Evolutionary conservation across 2,797 vertebrate species (phyloP).

Genomic region (Phyllotis vaccarum): DNA sequence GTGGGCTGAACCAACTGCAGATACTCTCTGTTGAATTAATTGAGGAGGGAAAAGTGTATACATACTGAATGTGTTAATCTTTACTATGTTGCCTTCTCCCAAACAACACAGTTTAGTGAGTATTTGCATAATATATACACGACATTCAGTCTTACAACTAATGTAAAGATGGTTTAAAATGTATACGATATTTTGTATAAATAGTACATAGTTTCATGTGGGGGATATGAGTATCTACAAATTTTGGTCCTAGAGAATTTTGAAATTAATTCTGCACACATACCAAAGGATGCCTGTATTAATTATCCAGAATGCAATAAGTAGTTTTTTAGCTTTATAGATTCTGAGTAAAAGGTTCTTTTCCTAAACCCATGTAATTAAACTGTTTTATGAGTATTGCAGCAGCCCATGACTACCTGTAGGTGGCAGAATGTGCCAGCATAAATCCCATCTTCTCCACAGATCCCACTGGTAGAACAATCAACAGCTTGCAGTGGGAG

Average conservation of each 20-base stretch:
- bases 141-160: neutral
- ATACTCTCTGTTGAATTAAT: neutral
- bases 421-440: conserved; percentile 84
- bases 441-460: conserved; percentile 21
- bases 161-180: neutral
- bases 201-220: neutral
- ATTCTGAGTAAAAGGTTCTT: neutral
- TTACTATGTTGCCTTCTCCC: neutral
- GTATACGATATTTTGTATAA: neutral
- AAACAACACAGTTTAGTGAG: neutral
- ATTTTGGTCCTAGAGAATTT: neutral
- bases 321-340: neutral
- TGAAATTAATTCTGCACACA: neutral
- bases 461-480: neutral
- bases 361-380: neutral
- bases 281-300: neutral
- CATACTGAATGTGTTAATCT: neutral
- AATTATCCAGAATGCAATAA: neutral
- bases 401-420: conserved; percentile 73
- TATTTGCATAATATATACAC: neutral
- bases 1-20: neutral
- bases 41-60: neutral
- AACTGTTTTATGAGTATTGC: conserved; percentile 7
- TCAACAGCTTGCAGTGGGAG: neutral
- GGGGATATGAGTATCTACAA: neutral